Percentiles rank a stretch among this genome's conserved stretches.
Evolutionary conservation across 23 tunicate genomes (phyloP).

Genomic region (Ciona savignyi): DNA sequence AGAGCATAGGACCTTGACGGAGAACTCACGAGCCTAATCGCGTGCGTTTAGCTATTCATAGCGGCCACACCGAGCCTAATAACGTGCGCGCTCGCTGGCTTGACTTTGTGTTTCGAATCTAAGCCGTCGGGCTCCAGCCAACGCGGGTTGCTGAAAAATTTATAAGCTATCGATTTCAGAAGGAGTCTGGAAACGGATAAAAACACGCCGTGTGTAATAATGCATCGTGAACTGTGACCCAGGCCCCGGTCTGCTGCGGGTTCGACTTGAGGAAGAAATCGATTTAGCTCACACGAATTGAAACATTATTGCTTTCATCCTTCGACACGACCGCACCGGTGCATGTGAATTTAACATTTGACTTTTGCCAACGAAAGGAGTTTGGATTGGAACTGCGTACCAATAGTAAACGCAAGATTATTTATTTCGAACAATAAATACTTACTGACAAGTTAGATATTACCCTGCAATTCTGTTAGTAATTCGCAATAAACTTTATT

Average conservation of each 20-base stretch:
- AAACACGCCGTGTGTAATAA: constrained; percentile 25
- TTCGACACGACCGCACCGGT: neutral
- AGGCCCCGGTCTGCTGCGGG: neutral
- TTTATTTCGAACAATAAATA: too few species aligned
- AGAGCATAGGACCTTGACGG: neutral
- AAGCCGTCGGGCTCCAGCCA: neutral
- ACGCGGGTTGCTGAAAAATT: constrained; percentile 51
- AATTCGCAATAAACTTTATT: neutral
- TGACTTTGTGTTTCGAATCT: neutral
- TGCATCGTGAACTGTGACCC: constrained; percentile 33
- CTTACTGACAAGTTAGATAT: neutral
- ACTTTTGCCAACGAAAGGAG: constrained; percentile 4
- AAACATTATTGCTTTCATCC: too few species aligned
- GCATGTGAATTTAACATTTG: constrained; percentile 1
- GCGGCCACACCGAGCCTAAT: neutral
- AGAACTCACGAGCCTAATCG: constrained; percentile 1
- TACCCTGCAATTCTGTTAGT: neutral
- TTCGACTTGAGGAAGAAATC: neutral
- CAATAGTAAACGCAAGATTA: neutral
- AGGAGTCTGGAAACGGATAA: constrained; percentile 22
- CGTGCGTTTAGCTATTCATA: neutral
- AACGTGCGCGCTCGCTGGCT: neutral
- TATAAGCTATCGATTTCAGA: constrained; percentile 64
- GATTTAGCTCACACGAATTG: neutral
- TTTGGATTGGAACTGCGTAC: constrained; percentile 3